Evolutionary conservation across 2,797 vertebrate species (phyloP).

Genomic region (Erpetoichthys calabaricus): DNA sequence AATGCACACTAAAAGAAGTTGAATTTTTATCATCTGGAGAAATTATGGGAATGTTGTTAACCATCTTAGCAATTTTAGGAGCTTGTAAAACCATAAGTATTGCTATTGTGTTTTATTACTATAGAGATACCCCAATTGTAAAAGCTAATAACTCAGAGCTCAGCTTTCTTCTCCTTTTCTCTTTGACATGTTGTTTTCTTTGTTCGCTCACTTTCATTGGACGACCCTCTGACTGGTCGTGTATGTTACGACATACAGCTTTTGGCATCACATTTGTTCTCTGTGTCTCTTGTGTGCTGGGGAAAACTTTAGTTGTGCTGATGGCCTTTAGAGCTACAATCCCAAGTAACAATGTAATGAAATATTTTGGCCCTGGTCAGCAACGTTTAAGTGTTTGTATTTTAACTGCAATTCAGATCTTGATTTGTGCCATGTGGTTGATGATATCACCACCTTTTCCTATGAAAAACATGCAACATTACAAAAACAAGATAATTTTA

Average conservation of each 20-base stretch:
- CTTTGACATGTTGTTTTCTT: conserved; percentile 29
- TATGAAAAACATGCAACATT: background rate
- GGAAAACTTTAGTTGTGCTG: conserved; percentile 29
- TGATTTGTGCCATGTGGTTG: conserved; percentile 36
- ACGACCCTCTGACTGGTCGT: conserved; percentile 23
- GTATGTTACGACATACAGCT: conserved; percentile 29
- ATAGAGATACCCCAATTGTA: conserved; percentile 15
- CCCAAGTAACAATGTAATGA: conserved; percentile 26
- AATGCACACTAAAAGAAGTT: conserved; percentile 24
- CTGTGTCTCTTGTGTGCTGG: conserved; percentile 33
- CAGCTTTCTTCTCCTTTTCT: conserved; percentile 30
- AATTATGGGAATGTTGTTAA: conserved; percentile 24
- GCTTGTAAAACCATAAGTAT: conserved; percentile 19
- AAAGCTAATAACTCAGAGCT: conserved; percentile 30
- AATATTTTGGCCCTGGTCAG: conserved; percentile 31
- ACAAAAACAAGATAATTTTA: conserved; percentile 9
- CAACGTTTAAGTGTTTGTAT: conserved; percentile 44
- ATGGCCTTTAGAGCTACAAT: conserved; percentile 29
- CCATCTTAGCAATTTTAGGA: conserved; percentile 22
- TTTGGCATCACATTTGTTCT: conserved; percentile 33
- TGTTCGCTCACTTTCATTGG: conserved; percentile 26
- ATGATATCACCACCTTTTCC: background rate
- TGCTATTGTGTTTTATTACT: conserved; percentile 1
- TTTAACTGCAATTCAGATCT: conserved; percentile 49
- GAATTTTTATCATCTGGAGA: conserved; percentile 23